phyloP scores from a whole-genome alignment of 2,888 invertebrate species.

The Thumatha senex region DNA sequence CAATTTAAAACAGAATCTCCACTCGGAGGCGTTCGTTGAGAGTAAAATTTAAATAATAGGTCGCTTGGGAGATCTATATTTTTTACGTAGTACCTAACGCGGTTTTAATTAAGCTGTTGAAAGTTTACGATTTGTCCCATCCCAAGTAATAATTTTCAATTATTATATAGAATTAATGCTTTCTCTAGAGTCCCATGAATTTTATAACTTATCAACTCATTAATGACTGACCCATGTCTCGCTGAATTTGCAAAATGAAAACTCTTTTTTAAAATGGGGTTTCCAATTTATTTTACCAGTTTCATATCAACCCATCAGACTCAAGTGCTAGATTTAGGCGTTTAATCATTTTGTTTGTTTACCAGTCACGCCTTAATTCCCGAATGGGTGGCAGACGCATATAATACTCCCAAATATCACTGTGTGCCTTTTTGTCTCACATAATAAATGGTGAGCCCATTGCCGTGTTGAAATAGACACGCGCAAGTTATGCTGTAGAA shows the following conservation, averaged over 20 bases:
- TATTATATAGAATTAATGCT: neutral
- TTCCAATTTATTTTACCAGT: neutral
- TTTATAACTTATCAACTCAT: too few species aligned
- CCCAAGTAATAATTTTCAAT: neutral
- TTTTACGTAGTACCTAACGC: neutral
- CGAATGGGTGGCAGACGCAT: too few species aligned
- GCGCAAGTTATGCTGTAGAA: too few species aligned
- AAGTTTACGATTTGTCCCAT: conserved; percentile 7
- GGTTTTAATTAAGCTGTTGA: conserved; percentile 2
- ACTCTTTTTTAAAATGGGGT: too few species aligned
- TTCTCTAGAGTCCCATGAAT: neutral
- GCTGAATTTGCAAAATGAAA: neutral
- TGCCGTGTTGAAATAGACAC: too few species aligned
- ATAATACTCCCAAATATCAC: too few species aligned
- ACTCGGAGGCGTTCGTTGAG: conserved; percentile 14
- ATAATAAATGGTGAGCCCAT: too few species aligned
- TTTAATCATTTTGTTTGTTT: too few species aligned
- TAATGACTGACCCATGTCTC: neutral
- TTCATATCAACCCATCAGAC: too few species aligned
- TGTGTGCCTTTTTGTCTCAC: too few species aligned
- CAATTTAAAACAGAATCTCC: conserved; percentile 18
- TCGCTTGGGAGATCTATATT: conserved; percentile 8
- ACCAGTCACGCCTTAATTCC: too few species aligned
- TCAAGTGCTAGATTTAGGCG: too few species aligned
- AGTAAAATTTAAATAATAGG: conserved; percentile 29